Evolutionary conservation across 2,113 vertebrate species (phyloP).

Genomic region (Crotalus tigris): DNA sequence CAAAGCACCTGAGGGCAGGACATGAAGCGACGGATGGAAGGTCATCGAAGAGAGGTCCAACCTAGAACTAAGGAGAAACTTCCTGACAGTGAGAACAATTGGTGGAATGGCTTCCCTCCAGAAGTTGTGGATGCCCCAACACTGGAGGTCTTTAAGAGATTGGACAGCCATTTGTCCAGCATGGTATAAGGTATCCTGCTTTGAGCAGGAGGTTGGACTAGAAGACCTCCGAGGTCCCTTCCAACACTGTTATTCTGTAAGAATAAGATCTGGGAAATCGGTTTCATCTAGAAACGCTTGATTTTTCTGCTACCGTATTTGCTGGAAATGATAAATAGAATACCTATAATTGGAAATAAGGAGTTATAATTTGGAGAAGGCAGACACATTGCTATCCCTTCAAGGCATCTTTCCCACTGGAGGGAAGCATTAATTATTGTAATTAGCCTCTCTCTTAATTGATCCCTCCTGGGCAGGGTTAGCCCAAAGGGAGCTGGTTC

Average conservation of each 20-base stretch:
- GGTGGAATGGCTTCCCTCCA: too few relatives aligned
- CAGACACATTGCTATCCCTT: too few relatives aligned
- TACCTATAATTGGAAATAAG: not conserved
- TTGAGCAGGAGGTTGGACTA: not conserved
- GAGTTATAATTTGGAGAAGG: too few relatives aligned
- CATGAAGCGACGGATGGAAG: too few relatives aligned
- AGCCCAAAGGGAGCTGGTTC: not conserved
- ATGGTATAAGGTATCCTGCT: not conserved
- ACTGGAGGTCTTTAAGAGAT: too few relatives aligned
- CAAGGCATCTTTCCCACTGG: too few relatives aligned
- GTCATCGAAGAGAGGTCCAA: too few relatives aligned
- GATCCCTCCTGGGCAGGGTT: not conserved
- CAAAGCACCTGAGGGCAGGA: too few relatives aligned
- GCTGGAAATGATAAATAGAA: not conserved
- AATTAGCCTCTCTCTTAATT: not conserved
- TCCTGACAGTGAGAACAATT: too few relatives aligned
- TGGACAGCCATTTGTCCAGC: too few relatives aligned
- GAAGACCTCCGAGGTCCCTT: not conserved
- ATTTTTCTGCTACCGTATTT: not conserved
- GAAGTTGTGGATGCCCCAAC: too few relatives aligned
- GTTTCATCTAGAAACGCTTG: not conserved
- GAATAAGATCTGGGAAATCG: not conserved
- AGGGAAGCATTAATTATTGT: not conserved
- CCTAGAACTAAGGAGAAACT: too few relatives aligned
- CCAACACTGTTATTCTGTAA: not conserved